Evolutionary conservation across 2,888 invertebrate genomes (phyloP).

Genomic region (Drosophila dives): DNA sequence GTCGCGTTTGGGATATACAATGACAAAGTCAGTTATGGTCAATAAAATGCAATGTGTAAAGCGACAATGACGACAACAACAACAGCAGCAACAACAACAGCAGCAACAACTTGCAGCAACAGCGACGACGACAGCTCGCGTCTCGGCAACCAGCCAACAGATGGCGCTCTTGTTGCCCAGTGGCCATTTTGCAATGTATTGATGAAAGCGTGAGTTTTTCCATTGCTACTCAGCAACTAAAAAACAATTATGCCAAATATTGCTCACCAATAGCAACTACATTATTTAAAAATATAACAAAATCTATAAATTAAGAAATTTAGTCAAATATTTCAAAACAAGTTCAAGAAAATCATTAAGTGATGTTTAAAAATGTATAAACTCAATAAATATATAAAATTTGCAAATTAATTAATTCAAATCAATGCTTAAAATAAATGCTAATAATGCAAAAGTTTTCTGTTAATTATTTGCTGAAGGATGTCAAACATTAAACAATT

Average conservation of each 20-base stretch:
- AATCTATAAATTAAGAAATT: not conserved
- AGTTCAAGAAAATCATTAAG: not conserved
- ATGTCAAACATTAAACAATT: not conserved
- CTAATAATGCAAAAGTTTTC: not conserved
- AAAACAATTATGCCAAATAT: slow-evolving; percentile 4
- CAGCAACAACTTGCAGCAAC: slow-evolving; percentile 1
- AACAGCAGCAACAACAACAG: slow-evolving; percentile 14
- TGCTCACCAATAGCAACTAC: not conserved
- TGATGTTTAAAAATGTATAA: not conserved
- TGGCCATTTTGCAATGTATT: slow-evolving; percentile 26
- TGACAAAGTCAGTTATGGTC: slow-evolving; percentile 81
- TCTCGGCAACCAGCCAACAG: slow-evolving; percentile 51
- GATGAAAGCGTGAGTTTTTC: slow-evolving; percentile 36
- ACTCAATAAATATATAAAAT: not conserved
- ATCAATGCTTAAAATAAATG: not conserved
- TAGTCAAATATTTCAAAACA: not conserved
- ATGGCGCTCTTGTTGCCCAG: slow-evolving; percentile 50
- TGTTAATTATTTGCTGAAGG: not conserved
- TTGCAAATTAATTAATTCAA: not conserved
- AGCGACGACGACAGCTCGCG: slow-evolving; percentile 8
- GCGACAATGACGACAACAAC: slow-evolving; percentile 56
- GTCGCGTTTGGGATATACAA: slow-evolving; percentile 50
- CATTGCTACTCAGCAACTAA: not conserved
- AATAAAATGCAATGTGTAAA: slow-evolving; percentile 78
- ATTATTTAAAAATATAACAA: not conserved